phyloP scores from a whole-genome alignment of 2,797 vertebrate species.

The Peromyscus aztecus region DNA sequence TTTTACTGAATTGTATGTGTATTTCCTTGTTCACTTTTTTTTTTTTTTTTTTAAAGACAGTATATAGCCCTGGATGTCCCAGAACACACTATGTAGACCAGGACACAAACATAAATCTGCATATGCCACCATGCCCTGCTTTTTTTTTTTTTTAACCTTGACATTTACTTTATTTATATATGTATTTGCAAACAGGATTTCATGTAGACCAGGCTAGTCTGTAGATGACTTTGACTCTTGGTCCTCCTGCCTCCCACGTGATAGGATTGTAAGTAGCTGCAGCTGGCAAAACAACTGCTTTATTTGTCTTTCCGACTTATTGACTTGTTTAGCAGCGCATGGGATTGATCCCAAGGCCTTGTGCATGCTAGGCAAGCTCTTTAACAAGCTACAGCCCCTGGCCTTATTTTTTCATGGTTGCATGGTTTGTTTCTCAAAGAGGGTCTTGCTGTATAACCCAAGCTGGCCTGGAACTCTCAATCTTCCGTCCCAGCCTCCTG shows the following conservation, averaged over 20 bases:
- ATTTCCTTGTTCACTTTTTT: background rate
- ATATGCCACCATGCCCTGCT: background rate
- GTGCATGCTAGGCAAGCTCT: background rate
- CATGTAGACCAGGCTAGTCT: background rate
- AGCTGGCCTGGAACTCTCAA: background rate
- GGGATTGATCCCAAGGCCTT: background rate
- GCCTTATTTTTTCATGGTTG: background rate
- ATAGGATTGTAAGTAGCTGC: background rate
- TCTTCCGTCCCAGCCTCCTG: background rate
- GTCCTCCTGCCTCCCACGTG: background rate
- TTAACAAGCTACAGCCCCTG: background rate
- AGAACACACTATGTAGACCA: background rate
- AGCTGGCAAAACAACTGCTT: background rate
- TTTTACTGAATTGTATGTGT: constrained; percentile 1
- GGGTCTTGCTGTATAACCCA: background rate
- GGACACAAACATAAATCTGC: background rate
- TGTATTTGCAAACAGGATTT: background rate
- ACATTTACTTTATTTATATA: background rate
- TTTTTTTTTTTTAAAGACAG: background rate
- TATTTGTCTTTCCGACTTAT: background rate
- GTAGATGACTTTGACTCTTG: background rate
- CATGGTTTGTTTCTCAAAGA: background rate
- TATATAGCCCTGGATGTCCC: background rate
- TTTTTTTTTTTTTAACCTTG: background rate
- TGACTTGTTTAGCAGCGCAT: background rate